Conservation (phyloP, 2,113 vertebrate genomes). For the Emydocephalus ijimae region DNA sequence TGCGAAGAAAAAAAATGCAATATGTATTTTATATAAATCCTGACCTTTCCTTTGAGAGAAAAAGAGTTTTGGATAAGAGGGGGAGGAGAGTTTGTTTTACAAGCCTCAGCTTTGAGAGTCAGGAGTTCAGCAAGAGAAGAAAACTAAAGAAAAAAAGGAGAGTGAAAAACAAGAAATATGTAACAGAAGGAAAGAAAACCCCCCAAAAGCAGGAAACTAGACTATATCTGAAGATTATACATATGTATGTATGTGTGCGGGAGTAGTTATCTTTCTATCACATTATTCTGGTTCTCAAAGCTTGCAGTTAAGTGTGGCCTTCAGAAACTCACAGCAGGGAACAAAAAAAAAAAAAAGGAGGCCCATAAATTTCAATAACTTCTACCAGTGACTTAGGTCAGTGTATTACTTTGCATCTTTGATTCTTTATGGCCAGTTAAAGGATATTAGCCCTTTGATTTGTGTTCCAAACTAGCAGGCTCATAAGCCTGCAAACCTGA, state of each 20-base stretch:
- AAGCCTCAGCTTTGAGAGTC: not conserved
- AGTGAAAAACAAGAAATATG: not conserved
- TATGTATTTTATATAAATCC: not conserved
- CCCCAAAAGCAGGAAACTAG: not conserved
- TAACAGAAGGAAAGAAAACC: not conserved
- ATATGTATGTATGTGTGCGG: not conserved
- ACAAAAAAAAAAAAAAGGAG: not conserved
- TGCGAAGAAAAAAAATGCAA: not conserved
- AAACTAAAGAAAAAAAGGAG: not conserved
- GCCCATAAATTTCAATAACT: not conserved
- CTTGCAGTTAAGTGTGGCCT: not conserved
- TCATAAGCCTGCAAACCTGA: too few relatives aligned
- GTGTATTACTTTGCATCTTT: not conserved
- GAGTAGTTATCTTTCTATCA: not conserved
- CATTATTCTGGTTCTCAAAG: not conserved
- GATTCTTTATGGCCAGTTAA: not conserved
- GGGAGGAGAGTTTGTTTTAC: not conserved
- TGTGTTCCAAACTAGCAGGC: too few relatives aligned
- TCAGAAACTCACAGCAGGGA: not conserved
- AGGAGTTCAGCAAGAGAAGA: not conserved
- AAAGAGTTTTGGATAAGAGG: not conserved
- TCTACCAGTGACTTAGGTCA: not conserved
- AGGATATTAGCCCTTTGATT: not conserved
- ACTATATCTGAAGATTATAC: not conserved
- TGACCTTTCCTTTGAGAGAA: not conserved